phyloP scores from a whole-genome alignment of 2,888 invertebrate species.

The Xestobium rufovillosum region DNA sequence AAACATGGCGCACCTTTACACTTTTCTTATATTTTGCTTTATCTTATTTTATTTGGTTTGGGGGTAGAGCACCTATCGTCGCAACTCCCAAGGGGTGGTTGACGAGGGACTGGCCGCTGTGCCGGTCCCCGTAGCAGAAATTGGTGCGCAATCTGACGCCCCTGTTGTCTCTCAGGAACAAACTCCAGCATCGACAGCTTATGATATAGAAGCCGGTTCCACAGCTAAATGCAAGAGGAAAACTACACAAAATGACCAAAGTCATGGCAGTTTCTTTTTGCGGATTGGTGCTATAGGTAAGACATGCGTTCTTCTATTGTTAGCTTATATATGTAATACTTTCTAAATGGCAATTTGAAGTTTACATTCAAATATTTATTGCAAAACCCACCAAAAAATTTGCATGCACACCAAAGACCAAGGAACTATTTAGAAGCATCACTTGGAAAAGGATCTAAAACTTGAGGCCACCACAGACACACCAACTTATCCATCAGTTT shows the following conservation, averaged over 20 bases:
- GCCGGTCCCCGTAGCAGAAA: slow-evolving; percentile 42
- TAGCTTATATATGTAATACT: no score
- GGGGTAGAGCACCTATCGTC: slow-evolving; percentile 44
- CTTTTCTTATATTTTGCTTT: slow-evolving; percentile 22
- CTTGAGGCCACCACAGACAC: no score
- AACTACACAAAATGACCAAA: slow-evolving; percentile 84
- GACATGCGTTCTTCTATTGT: slow-evolving; percentile 21
- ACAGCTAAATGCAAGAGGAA: slow-evolving; percentile 67
- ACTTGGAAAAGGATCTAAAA: no score
- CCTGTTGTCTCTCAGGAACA: slow-evolving; percentile 35
- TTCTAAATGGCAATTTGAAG: no score
- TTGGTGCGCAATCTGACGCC: slow-evolving; percentile 39
- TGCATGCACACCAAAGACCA: no score
- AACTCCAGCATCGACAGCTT: slow-evolving; percentile 46
- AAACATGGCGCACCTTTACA: slow-evolving; percentile 45
- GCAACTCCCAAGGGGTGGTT: slow-evolving; percentile 45
- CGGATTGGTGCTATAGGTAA: slow-evolving; percentile 89
- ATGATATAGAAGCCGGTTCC: slow-evolving; percentile 62
- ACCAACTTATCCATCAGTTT: no score
- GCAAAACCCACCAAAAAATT: no score
- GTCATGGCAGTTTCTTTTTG: slow-evolving; percentile 88
- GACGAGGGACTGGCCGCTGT: slow-evolving; percentile 42
- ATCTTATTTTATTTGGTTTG: slow-evolving; percentile 32
- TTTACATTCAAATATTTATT: no score
- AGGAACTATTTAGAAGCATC: no score